A percentile compares a stretch with the other conserved stretches of the same genome.
Conservation (phyloP, 2,113 vertebrate species). For the Castor canadensis region DNA sequence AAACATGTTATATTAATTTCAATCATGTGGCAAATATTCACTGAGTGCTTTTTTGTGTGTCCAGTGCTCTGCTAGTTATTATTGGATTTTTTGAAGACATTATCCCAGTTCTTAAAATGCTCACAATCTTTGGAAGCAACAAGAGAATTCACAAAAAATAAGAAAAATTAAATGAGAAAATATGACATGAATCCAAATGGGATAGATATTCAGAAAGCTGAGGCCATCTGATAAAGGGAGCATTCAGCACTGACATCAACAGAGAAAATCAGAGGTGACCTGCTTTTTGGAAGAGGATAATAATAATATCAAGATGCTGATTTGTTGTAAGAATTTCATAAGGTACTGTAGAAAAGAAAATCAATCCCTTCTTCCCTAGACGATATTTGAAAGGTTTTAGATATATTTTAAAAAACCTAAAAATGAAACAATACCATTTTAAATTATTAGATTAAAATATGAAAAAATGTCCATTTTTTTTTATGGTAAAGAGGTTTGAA, state of each 20-base stretch:
- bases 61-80: neutral
- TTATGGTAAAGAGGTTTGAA: too few species aligned
- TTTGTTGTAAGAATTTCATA: neutral
- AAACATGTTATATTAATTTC: neutral
- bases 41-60: neutral
- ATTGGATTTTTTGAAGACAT: neutral
- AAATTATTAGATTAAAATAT: neutral
- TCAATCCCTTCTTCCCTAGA: neutral
- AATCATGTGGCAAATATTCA: neutral
- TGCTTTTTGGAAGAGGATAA: neutral
- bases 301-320: neutral
- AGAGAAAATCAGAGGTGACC: neutral
- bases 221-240: neutral
- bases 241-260: neutral
- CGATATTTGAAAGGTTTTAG: neutral
- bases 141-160: neutral
- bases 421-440: neutral
- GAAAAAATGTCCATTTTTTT: neutral
- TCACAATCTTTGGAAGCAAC: neutral
- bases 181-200: neutral
- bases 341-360: neutral
- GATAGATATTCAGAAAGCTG: conserved; percentile 15
- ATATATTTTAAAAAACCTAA: neutral
- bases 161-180: neutral
- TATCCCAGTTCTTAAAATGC: neutral